A percentile compares a stretch with the other conserved stretches of the same genome.
These are phyloP conservation scores for Nasonovia ribisnigri DNA, from an alignment of 2,888 invertebrate genomes.

Conservation along the genomic window DNA sequence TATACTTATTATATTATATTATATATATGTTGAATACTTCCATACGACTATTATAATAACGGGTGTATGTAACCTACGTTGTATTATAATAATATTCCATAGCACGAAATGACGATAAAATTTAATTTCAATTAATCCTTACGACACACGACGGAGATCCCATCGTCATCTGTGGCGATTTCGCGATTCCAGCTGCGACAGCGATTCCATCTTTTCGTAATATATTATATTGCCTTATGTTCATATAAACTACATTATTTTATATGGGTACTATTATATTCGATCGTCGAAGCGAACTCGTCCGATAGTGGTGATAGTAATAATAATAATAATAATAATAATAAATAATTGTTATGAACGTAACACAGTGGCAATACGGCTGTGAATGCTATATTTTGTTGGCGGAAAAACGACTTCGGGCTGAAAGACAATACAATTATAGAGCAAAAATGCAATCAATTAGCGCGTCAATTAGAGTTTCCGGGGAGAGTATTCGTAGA, in stretches of 20 bases:
- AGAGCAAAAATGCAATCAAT: conserved; percentile 59
- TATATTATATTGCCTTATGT: not conserved
- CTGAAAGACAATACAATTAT: conserved; percentile 29
- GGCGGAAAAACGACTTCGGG: not conserved
- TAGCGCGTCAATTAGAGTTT: conserved; percentile 57
- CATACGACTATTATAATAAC: not conserved
- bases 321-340: not conserved
- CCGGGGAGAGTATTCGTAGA: conserved; percentile 52
- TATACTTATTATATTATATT: not conserved
- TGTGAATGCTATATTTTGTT: not conserved
- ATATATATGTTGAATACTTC: not conserved
- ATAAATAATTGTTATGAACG: not conserved
- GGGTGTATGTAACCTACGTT: not conserved
- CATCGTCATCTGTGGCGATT: not conserved
- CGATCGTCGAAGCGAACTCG: not conserved
- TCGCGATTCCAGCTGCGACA: not conserved
- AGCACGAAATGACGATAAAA: conserved; percentile 38
- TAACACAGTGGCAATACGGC: not conserved
- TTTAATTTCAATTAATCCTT: conserved; percentile 44
- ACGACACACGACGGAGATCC: not conserved
- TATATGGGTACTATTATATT: not conserved
- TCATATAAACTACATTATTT: not conserved
- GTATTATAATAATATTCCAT: not conserved
- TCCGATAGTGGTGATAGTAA: not conserved
- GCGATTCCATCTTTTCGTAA: not conserved